Evolutionary conservation across 1,140 invertebrate species (phyloP), one percentile per base, ranked within the genome.

Genomic region (Paraescarpia echinospica): DNA sequence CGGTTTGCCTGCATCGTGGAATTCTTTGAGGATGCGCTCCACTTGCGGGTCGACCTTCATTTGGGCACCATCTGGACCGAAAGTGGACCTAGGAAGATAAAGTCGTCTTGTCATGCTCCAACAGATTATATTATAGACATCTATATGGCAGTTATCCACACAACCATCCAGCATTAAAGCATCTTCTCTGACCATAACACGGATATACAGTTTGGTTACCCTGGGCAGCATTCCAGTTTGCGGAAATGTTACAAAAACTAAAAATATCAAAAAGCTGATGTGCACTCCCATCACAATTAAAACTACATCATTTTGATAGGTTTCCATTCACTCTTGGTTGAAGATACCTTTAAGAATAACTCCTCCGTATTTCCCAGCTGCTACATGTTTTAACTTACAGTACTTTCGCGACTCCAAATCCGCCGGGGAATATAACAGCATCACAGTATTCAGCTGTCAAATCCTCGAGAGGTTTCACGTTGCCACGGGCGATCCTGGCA

Each of bases 341-440:
- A 41, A 41, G n/a, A n/a, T n/a, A n/a, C n/a, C 41, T 41, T 41
- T 12, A 77, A 77, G 12, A 27, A 18, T 27, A 31, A 77, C 8
- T 77, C 59, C 27, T 77, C 59, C 22, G 18, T 77, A 22, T 77
- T 77, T 12, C 1, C 22, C 12, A 77, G 59, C 59, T 77, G 59
- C 59, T 4, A 18, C 22, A 18, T 77, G 48, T 77, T 2, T 27
- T 27, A 77, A 96, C 96, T 96, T 94, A 97, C 97, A 97, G 95
- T 94, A 97, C 97, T 93, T 97, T 97, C 1, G 97, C 97, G 48
- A 96, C 97, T 4, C 97, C 97, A 96, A 97, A 97, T 92, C 97
- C 97, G 91, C 97, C 97, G 77, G 97, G 97, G 93, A 97, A 96
- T 31, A 97, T 95, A 27, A 97, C 95, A 34, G 96, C 97, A 95